These are phyloP conservation scores for Bombus difficillimus DNA, from an alignment of 1,140 invertebrate genomes.

Conservation along the genomic window DNA sequence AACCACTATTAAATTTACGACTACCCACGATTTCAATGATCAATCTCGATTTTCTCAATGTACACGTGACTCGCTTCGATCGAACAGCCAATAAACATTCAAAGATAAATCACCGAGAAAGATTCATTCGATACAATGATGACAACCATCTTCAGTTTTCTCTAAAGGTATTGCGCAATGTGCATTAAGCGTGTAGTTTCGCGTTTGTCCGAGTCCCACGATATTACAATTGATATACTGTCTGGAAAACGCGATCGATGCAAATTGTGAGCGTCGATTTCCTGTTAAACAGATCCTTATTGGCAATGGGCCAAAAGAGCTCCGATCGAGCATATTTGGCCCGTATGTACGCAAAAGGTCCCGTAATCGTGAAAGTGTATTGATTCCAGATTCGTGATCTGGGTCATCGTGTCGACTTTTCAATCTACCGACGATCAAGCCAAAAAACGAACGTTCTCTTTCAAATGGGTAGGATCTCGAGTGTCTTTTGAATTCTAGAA, in stretches of 20 bases:
- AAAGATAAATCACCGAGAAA: no score
- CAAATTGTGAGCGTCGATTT: not conserved
- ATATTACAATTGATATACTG: not conserved
- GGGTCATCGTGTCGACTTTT: conserved; percentile 61
- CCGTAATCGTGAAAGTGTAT: conserved; percentile 66
- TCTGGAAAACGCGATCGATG: not conserved
- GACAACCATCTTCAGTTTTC: no score
- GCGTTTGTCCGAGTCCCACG: not conserved
- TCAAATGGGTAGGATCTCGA: not conserved
- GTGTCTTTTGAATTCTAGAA: not conserved
- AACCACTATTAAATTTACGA: no score
- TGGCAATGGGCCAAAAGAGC: conserved; percentile 56
- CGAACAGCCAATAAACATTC: no score
- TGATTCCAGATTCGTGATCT: conserved; percentile 45
- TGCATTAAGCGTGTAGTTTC: not conserved
- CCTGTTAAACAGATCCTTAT: conserved; percentile 53
- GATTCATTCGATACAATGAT: no score
- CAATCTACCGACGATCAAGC: conserved; percentile 8
- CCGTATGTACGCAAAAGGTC: conserved; percentile 37
- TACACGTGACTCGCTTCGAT: no score
- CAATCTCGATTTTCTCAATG: no score
- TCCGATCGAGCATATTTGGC: conserved; percentile 29
- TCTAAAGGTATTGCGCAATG: no score
- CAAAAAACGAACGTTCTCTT: conserved; percentile 1
- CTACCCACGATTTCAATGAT: no score